Base-by-base conservation (phyloP, 92 coral and sea anemone species). In the Zoanthus solanderi region DNA sequence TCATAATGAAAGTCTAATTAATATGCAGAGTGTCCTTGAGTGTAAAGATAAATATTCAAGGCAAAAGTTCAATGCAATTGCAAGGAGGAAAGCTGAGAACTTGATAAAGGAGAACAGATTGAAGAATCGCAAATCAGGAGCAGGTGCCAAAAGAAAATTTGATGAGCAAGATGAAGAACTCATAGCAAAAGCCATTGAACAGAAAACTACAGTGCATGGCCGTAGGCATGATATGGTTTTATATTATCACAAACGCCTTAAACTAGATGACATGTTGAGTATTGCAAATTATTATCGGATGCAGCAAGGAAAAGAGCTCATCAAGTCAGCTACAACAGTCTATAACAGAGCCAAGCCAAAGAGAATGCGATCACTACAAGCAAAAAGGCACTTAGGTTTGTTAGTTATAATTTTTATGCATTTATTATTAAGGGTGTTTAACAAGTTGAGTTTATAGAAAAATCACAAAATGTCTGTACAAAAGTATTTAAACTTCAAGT, bases 151-250 rank as follows among this genome's bases (percentile, higher is more conserved):
- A 58, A 83, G 88, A 68, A 83, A 83, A 54, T 65, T 83, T 47
- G 92, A 89, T 76, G 88, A 83, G 30, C 32, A 34, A 74, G 92
- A 89, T 53, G 91, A 89, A 54, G 88, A 89, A 30, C 84, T 83
- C 11, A 89, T 89, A 83, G 91, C 88, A 83, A 83, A 83, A 45
- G 88, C 91, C 48, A 89, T 74, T 46, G 91, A 90, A 78, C 78
- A 90, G 71, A 86, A 85, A 71, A 90, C 87, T 1, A 85, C 90
- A 63, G 86, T 78, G 46, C 92, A 86, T 54, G 92, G 92, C 15
- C 78, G 90, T 28, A 78, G 90, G 76, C 92, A 79, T 78, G 92
- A 90, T 48, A 90, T 86, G 90, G 92, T 86, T 17, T n/a, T 90
- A 63, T 86, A 90, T 79, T 85, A 78, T 23, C 90, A 90, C 84